Evolutionary conservation across 2,888 invertebrate species (phyloP), one percentile per base, ranked within the genome.

Genomic region (Dolomedes plantarius): DNA sequence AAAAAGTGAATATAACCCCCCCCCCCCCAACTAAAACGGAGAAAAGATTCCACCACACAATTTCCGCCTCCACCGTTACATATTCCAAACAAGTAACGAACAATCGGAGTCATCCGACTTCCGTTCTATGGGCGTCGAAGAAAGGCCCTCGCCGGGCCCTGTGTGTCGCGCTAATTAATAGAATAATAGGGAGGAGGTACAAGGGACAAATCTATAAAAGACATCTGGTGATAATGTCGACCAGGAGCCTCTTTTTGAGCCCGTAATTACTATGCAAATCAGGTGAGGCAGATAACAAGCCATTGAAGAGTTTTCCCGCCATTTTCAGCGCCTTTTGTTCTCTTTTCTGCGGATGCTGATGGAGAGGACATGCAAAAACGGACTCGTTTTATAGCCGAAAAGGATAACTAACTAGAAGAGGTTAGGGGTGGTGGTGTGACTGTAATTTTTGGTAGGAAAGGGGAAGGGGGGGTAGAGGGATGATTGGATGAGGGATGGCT

Each of bases 181-280:
- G 76, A 65, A 82, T 81, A 76, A 71, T 76, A 46, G 76, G 75
- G 69, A 19, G 71, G 71, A 68, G n/a, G 69, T 56, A 75, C 79
- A 65, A 68, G 56, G 46, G 31, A 29, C 71, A 62, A 72, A 82
- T 76, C 76, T 71, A 82, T 82, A 82, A 82, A 82, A 71, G 76
- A 82, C 82, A 82, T 69, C 76, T 82, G 82, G 71, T 71, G 76
- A 76, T 82, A 82, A 82, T 76, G 82, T 82, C 62, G 68, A 19
- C 19, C 39, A 41, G 56, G 50, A 56, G 36, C 46, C 71, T 23
- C 23, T 76, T 82, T 82, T 82, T 75, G 68, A 76, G 69, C 50
- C 28, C 68, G 69, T 82, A 82, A 82, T 82, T 82, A 82, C 82
- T 67, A 82, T 82, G 82, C 82, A 82, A 82, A 82, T 82, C 82